phyloP scores from a whole-genome alignment of 2,797 vertebrate species.

The Sebastes steindachneri region DNA sequence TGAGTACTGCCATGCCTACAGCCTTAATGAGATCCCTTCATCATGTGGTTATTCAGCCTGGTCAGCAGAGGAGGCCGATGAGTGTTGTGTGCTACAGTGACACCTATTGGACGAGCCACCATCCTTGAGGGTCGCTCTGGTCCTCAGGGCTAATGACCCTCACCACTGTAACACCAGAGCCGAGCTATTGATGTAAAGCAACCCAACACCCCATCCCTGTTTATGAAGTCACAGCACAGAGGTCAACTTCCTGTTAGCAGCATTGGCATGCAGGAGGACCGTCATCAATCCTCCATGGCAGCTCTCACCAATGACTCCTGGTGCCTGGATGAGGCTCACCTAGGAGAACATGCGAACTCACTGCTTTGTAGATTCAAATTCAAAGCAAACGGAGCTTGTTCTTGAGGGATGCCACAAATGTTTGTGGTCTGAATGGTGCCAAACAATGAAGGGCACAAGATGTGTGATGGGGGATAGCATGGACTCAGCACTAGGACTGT shows the following conservation, averaged over 20 bases:
- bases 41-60: conserved; percentile 15
- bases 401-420: conserved; percentile 24
- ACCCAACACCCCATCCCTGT: conserved; percentile 58
- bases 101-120: conserved; percentile 69
- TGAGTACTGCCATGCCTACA: conserved; percentile 9
- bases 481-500: background rate
- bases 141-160: conserved; percentile 59
- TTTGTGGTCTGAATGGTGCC: conserved; percentile 31
- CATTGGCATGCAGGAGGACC: conserved; percentile 45
- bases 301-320: conserved; percentile 36
- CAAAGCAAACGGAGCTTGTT: conserved; percentile 43
- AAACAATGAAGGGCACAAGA: conserved; percentile 20
- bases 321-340: conserved; percentile 34
- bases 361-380: conserved; percentile 49
- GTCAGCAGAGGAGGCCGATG: conserved; percentile 9
- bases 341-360: conserved; percentile 40
- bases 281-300: conserved; percentile 70
- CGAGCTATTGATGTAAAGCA: conserved; percentile 56
- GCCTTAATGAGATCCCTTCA: conserved; percentile 37
- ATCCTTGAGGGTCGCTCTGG: conserved; percentile 7
- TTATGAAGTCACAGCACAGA: conserved; percentile 65
- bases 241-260: conserved; percentile 74
- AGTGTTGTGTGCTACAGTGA: conserved; percentile 59
- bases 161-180: conserved; percentile 40
- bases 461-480: conserved; percentile 9